Evolutionary conservation across 2,888 invertebrate species (phyloP).

Genomic region (Campoplex nolae): DNA sequence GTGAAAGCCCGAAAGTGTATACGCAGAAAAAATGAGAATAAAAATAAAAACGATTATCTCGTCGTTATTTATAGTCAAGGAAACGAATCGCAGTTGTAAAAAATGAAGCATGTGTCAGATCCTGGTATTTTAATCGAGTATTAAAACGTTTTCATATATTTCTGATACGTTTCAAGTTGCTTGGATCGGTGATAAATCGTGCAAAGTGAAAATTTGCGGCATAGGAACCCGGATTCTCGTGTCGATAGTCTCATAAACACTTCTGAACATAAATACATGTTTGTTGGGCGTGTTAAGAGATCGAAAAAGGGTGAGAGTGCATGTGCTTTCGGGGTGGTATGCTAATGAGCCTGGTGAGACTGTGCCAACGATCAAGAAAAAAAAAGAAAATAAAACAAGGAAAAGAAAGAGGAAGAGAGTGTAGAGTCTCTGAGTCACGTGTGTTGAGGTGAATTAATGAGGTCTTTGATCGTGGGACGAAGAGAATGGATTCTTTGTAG

Average conservation of each 20-base stretch:
- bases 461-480: constrained; percentile 50
- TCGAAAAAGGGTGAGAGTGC: constrained; percentile 48
- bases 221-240: neutral
- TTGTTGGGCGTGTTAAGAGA: constrained; percentile 38
- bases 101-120: neutral
- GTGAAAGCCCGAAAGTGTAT: too few relatives aligned
- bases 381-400: neutral
- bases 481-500: constrained; percentile 37
- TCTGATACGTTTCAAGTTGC: neutral
- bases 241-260: constrained; percentile 8
- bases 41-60: neutral
- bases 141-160: neutral
- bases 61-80: neutral
- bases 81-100: neutral
- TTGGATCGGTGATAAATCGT: neutral
- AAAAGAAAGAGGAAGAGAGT: neutral
- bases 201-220: constrained; percentile 9
- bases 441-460: constrained; percentile 61
- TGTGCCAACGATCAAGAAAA: constrained; percentile 22
- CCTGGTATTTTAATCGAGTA: neutral
- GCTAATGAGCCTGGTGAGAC: constrained; percentile 25
- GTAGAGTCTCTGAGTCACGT: constrained; percentile 39
- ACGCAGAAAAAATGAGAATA: too few relatives aligned
- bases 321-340: constrained; percentile 61
- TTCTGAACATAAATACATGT: neutral